phyloP scores from a whole-genome alignment of 2,888 invertebrate genomes.

The Tenthredo distinguenda region DNA sequence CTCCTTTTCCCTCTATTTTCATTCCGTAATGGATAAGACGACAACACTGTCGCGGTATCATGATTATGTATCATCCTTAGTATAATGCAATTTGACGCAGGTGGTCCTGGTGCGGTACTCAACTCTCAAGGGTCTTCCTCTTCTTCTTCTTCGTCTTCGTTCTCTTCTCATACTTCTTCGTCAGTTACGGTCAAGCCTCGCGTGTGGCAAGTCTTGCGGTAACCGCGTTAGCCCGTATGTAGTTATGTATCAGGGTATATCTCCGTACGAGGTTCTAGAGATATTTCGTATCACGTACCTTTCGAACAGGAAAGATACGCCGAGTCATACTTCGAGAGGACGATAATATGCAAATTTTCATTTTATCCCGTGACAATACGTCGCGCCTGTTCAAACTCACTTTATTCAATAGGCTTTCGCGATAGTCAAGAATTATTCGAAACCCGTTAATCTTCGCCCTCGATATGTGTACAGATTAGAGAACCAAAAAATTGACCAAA shows the following conservation, averaged over 20 bases:
- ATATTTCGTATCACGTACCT: conserved; percentile 45
- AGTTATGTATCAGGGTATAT: conserved; percentile 24
- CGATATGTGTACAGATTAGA: background rate
- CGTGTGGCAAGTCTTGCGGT: conserved; percentile 16
- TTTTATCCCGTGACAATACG: conserved; percentile 41
- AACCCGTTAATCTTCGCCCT: background rate
- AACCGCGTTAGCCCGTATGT: conserved; percentile 25
- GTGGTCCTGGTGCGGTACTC: conserved; percentile 65
- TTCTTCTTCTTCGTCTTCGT: conserved; percentile 51
- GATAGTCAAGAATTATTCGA: background rate
- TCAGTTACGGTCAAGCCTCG: conserved; percentile 51
- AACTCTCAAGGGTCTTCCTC: conserved; percentile 54
- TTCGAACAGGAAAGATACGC: conserved; percentile 37
- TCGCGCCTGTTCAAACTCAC: background rate
- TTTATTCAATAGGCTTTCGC: conserved; percentile 18
- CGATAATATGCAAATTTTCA: conserved; percentile 49
- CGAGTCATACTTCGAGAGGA: conserved; percentile 30
- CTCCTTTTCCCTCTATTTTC: background rate
- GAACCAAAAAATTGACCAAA: background rate
- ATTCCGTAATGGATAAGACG: conserved; percentile 18
- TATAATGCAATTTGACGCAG: conserved; percentile 68
- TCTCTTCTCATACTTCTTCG: conserved; percentile 56
- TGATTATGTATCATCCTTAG: conserved; percentile 68
- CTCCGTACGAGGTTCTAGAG: conserved; percentile 17
- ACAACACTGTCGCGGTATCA: conserved; percentile 53